Evolutionary conservation across 2,888 invertebrate species (phyloP).

Genomic region (Bellardia pandia): DNA sequence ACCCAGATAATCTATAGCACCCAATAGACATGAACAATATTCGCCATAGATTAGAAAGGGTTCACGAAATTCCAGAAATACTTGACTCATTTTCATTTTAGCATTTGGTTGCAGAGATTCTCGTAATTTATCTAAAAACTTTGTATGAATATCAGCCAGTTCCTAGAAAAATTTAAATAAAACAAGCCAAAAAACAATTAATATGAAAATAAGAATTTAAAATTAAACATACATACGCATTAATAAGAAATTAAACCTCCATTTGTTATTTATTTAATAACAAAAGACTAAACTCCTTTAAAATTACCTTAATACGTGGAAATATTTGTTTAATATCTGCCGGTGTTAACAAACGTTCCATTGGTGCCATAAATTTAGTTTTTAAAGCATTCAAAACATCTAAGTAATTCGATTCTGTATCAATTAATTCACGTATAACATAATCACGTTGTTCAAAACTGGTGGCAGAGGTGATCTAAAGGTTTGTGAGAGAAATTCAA

Average conservation of each 20-base stretch:
- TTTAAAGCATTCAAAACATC: constrained; percentile 95
- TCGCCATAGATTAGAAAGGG: constrained; percentile 96
- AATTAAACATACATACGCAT: not conserved
- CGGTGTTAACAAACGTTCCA: constrained; percentile 89
- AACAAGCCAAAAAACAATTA: not conserved
- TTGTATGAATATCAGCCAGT: constrained; percentile 93
- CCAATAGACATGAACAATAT: constrained; percentile 96
- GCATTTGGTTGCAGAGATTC: constrained; percentile 88
- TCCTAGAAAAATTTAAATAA: constrained; percentile 86
- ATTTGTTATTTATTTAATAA: too few species aligned
- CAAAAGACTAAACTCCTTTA: not conserved
- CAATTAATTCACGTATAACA: constrained; percentile 95
- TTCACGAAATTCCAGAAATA: constrained; percentile 95
- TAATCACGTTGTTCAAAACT: constrained; percentile 95
- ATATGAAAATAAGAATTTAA: too few species aligned
- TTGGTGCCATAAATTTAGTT: constrained; percentile 91
- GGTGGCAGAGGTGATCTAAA: constrained; percentile 84
- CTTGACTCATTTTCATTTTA: constrained; percentile 88
- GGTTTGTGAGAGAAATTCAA: constrained; percentile 11
- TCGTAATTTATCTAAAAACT: constrained; percentile 91
- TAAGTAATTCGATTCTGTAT: constrained; percentile 98
- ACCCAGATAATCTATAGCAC: constrained; percentile 93
- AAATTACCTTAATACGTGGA: constrained; percentile 92
- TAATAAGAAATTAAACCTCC: too few species aligned
- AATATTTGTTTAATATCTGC: constrained; percentile 93